Conservation (phyloP, 2,888 invertebrate species). For the Tiliacea citrago region DNA sequence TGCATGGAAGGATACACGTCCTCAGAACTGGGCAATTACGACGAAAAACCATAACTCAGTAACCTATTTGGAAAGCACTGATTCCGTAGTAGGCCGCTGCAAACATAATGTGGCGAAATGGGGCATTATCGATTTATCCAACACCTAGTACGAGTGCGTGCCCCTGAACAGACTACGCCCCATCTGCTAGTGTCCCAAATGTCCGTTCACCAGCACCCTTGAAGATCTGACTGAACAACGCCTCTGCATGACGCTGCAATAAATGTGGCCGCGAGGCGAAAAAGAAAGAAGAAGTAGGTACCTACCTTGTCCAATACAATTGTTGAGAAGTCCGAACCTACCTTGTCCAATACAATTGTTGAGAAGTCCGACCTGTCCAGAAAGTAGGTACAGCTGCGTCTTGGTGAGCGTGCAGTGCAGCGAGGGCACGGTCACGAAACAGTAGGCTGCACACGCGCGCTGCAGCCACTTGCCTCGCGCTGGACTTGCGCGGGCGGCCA, state of each 20-base stretch:
- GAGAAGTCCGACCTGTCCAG: constrained; percentile 96
- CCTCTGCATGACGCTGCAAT: background rate
- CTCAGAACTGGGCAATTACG: background rate
- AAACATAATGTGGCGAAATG: background rate
- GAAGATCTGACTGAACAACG: background rate
- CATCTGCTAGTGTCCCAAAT: background rate
- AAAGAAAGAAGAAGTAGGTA: background rate
- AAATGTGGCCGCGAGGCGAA: background rate
- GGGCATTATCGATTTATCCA: background rate
- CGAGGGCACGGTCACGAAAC: constrained; percentile 99
- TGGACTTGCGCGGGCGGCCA: constrained; percentile 92
- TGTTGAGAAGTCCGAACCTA: constrained; percentile 96
- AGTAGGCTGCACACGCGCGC: constrained; percentile 98
- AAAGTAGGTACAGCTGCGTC: constrained; percentile 96
- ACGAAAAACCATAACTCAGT: background rate
- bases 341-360: constrained; percentile 97
- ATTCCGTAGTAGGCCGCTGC: background rate
- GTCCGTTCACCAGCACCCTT: background rate
- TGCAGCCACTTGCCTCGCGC: constrained; percentile 94
- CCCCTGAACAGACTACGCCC: background rate
- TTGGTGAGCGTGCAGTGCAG: constrained; percentile 94
- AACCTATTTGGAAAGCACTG: background rate
- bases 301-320: constrained; percentile 97
- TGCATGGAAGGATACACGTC: background rate
- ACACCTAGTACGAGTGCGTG: background rate